These are phyloP conservation scores for Drosophila nr. medialis DNA, from an alignment of 2,888 invertebrate species.

Conservation along the genomic window DNA sequence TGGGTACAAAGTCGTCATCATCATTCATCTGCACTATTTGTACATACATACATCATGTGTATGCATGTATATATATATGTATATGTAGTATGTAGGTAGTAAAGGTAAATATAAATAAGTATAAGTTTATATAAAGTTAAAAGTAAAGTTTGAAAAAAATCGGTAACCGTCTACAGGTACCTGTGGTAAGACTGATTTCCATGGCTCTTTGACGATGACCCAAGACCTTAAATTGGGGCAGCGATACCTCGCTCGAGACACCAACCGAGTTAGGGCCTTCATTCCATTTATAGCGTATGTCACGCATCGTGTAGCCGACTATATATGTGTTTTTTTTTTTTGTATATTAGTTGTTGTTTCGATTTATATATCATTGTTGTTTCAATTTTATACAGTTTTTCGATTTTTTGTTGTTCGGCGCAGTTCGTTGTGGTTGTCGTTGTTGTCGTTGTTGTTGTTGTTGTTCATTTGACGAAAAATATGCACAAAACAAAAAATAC, in stretches of 20 bases:
- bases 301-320: slow-evolving; percentile 99
- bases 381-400: slow-evolving; percentile 33
- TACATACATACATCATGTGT: slow-evolving; percentile 22
- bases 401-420: slow-evolving; percentile 42
- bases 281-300: slow-evolving; percentile 99
- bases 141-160: slow-evolving; percentile 79
- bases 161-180: slow-evolving; percentile 88
- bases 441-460: slow-evolving; percentile 46
- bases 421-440: slow-evolving; percentile 60
- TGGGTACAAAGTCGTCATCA: slow-evolving; percentile 41
- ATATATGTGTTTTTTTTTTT: slow-evolving; percentile 50
- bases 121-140: slow-evolving; percentile 50
- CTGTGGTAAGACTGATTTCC: slow-evolving; percentile 98
- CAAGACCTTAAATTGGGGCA: slow-evolving; percentile 99
- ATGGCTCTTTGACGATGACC: slow-evolving; percentile 97
- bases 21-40: slow-evolving; percentile 42
- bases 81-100: slow-evolving; percentile 13
- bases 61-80: slow-evolving; percentile 28
- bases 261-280: slow-evolving; percentile 97
- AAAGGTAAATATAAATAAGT: slow-evolving; percentile 35
- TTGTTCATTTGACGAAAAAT: slow-evolving; percentile 78
- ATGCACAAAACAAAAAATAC: slow-evolving; percentile 83
- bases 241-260: slow-evolving; percentile 97
- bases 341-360: slow-evolving; percentile 43
- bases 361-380: slow-evolving; percentile 30